Evolutionary conservation across 2,113 vertebrate genomes (phyloP), one percentile per base, ranked within the genome.

Genomic region (Dascyllus trimaculatus): DNA sequence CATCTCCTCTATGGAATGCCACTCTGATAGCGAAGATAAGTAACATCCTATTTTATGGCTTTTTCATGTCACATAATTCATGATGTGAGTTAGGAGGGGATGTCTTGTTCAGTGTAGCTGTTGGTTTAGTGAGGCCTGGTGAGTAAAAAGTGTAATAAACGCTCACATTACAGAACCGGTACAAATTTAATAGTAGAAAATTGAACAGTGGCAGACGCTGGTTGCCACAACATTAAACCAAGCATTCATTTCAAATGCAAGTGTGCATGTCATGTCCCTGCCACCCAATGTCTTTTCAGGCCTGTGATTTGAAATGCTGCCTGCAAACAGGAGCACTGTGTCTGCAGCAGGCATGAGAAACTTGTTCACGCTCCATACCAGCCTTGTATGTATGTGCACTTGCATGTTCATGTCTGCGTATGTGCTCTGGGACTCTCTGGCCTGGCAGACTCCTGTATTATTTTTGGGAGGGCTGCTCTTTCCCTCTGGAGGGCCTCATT

Each of bases 401-500:
- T 72, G 72, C 26, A 22, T 86, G 71, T 69, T 51, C 25, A 6
- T 63, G 53, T 78, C 21, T 71, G 49, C 4, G n/a, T 66, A 25
- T 57, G 59, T 75, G 66, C 84, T 78, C 57, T 86, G 80, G 57
- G 66, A 91, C 81, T 76, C 54, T 32, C 70, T 82, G 62, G 70
- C 70, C 82, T 85, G 88, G 85, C 90, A 85, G 86, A 66, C 80
- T 83, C 78, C 82, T 82, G 82, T 93, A 92, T 94, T 94, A 93
- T 94, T 94, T 94, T 92, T 93, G 90, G 91, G 92, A 93, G 90
- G 85, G 81, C 88, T 89, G 84, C 81, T 90, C 72, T 78, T 93
- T 93, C 91, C 92, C 92, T 91, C 85, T 83, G 85, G 92, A 93
- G 92, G 91, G 92, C 93, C 91, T 94, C 93, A 92, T 84, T 93